Conservation (phyloP, 2,797 vertebrate genomes). For the Falco cherrug region DNA sequence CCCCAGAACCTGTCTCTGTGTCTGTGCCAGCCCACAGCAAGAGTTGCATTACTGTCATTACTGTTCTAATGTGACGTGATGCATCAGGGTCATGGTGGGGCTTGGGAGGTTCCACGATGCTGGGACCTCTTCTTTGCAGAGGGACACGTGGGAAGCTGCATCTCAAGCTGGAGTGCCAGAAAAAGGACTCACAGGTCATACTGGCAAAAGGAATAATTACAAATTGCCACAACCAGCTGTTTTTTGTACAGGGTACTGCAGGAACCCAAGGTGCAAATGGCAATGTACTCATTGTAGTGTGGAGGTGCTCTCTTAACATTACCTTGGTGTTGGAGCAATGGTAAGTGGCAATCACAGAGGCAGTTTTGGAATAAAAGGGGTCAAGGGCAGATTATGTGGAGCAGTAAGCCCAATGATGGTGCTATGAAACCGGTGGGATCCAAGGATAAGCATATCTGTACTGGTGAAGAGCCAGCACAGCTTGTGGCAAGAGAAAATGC, state of each 20-base stretch:
- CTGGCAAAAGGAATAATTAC: neutral
- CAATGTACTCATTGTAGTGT: accelerated
- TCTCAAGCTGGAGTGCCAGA: neutral
- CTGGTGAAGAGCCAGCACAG: neutral
- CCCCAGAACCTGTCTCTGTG: neutral
- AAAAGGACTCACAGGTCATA: neutral
- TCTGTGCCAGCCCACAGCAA: neutral
- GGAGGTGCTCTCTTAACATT: neutral
- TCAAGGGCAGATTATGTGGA: neutral
- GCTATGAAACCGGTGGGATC: neutral
- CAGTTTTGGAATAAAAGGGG: neutral
- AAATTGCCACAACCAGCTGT: neutral
- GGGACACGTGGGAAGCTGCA: accelerated
- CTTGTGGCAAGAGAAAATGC: neutral
- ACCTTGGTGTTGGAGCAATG: neutral
- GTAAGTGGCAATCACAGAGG: neutral
- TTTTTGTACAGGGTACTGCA: neutral
- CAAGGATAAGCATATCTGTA: neutral
- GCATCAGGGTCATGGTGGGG: neutral
- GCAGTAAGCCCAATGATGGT: neutral
- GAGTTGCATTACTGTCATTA: neutral
- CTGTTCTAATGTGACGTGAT: neutral
- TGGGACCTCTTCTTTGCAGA: neutral
- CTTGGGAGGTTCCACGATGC: neutral
- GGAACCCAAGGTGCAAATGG: neutral